These are phyloP conservation scores for Probosciger aterrimus DNA, from an alignment of 2,113 vertebrate species.

Conservation along the genomic window DNA sequence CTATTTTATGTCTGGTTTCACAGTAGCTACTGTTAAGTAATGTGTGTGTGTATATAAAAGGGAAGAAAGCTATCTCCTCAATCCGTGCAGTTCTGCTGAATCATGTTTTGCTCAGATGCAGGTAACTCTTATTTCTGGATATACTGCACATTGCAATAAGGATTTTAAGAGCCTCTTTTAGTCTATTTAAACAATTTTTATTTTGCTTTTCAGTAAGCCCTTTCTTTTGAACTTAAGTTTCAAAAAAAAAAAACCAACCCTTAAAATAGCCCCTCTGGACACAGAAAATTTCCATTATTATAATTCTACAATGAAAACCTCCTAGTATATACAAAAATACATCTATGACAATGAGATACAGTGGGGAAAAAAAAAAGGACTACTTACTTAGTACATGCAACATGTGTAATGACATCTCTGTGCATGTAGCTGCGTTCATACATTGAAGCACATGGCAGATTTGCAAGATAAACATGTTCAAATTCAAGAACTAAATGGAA, in stretches of 20 bases:
- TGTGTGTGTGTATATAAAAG: fast-evolving
- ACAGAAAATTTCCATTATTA: not conserved
- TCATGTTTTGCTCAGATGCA: not conserved
- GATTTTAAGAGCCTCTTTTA: not conserved
- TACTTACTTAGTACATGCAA: conserved; percentile 93
- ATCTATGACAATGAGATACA: not conserved
- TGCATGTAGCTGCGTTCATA: conserved; percentile 99
- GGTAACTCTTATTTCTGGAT: not conserved
- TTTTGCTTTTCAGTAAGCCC: not conserved
- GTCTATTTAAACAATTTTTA: not conserved
- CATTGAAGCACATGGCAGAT: conserved; percentile 92
- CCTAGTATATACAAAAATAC: not conserved
- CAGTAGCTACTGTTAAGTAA: not conserved
- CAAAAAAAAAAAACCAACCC: not conserved
- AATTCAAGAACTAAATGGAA: conserved; percentile 83
- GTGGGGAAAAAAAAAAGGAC: not conserved
- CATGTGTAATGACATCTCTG: conserved; percentile 92
- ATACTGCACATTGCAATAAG: not conserved
- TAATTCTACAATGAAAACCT: not conserved
- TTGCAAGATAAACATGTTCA: conserved; percentile 91
- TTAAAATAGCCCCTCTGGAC: not conserved
- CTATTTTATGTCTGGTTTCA: not conserved
- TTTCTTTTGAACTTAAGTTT: not conserved
- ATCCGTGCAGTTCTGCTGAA: not conserved
- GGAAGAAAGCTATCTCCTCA: not conserved